Evolutionary conservation across 2,888 invertebrate genomes (phyloP).

Genomic region (Mantis religiosa): DNA sequence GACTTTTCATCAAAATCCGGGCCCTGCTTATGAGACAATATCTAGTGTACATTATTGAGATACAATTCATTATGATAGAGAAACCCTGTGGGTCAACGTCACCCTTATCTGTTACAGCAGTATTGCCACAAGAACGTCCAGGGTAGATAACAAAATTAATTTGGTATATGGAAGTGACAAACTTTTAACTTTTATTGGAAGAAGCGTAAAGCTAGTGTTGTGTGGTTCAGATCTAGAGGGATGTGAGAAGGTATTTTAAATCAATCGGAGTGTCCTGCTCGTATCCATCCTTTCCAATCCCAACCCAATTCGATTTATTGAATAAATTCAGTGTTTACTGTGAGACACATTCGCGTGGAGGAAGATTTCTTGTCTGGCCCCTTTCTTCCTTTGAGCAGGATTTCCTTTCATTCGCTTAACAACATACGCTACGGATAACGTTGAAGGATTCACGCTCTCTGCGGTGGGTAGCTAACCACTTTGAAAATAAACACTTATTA

Average conservation of each 20-base stretch:
- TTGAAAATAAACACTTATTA: too few relatives aligned
- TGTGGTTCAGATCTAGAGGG: background rate
- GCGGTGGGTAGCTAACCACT: too few relatives aligned
- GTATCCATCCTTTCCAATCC: constrained; percentile 9
- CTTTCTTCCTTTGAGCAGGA: background rate
- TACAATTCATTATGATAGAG: too few relatives aligned
- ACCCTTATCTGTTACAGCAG: too few relatives aligned
- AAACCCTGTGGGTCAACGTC: too few relatives aligned
- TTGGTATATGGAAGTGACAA: background rate
- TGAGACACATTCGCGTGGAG: background rate
- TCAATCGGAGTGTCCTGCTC: constrained; percentile 6
- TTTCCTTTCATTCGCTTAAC: background rate
- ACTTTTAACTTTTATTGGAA: background rate
- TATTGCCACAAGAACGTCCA: too few relatives aligned
- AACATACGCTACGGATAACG: background rate
- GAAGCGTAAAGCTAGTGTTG: background rate
- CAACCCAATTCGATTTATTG: constrained; percentile 16
- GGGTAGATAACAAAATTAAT: background rate
- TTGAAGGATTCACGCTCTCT: background rate
- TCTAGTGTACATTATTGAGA: too few relatives aligned
- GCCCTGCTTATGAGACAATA: too few relatives aligned
- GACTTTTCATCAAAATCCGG: too few relatives aligned
- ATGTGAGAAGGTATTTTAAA: constrained; percentile 8
- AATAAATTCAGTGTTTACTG: constrained; percentile 17
- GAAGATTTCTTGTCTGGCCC: background rate